Evolutionary conservation across 2,888 invertebrate species (phyloP), one percentile per base, ranked within the genome.

Genomic region (Epinotia demarniana): DNA sequence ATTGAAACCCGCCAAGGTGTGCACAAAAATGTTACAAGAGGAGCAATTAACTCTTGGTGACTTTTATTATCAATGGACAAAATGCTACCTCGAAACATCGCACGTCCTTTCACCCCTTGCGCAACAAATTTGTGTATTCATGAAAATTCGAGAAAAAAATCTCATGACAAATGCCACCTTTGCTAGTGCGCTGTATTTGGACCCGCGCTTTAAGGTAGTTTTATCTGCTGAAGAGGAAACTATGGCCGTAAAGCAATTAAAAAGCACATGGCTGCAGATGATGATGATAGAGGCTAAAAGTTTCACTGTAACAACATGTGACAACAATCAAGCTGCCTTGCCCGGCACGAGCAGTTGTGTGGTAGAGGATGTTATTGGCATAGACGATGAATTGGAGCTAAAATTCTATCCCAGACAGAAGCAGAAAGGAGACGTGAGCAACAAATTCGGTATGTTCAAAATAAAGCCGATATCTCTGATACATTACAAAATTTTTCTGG

Each of bases 31-130:
- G 8, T 60, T 60, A 60, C 60, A 61, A 23, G 60, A 61, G 60
- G 60, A 61, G 33, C 60, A 61, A 61, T 27, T 61, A 61, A 61
- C 61, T 12, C 33, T 39, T n/a, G 61, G 61, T 33, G 61, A 43
- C 33, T 62, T 62, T 62, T 62, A 33, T n/a, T 62, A 18, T 43
- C 55, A 55, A 18, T 55, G 55, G 55, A 55, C 55, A 18, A 55
- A 18, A 55, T 55, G 18, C 16, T 55, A 55, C 55, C 55, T 55
- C 3, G 55, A 18, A 55, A 55, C 55, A 18, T 55, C 55, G 18
- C 55, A 55, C 55, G 55, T 55, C 18, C 55, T 16, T 3, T 18
- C 55, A 55, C 4, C 55, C 18, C 55, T 55, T 55, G 55, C 18
- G 55, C 55, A 55, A 55, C 55, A 55, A 18, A 55, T 55, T 18